Base-by-base conservation (phyloP, 2,113 vertebrate genomes). In the Cyphomyrus discorhynchus region DNA sequence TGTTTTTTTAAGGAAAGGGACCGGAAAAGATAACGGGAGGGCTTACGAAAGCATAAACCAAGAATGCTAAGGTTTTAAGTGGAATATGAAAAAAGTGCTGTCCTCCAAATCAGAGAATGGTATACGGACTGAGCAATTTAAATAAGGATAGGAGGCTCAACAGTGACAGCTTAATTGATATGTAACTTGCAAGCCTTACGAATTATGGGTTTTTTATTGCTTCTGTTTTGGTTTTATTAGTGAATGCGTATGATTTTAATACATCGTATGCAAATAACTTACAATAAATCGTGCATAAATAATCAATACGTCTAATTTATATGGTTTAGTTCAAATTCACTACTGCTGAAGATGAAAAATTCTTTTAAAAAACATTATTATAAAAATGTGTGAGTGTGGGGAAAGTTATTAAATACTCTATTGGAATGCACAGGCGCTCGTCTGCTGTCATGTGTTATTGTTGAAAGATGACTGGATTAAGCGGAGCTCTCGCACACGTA, bases 321-420 rank as follows among this genome's bases (percentile, higher is more conserved):
- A 84, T 3, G 19, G 19, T 19, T 82, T 45, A 46, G 82, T n/a
- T 84, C 11, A 77, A 83, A 9, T 83, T 46, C 24, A n/a, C 19
- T n/a, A 45, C 39, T 46, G 21, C 45, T 84, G 82, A 84, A 84
- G 45, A 84, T 84, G 82, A 47, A 10, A 46, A 84, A 47, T 21
- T 56, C 19, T 46, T 82, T 1, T 8, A 45, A 45, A 82, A 82
- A 27, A 6, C 17, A 3, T 45, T 39, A 15, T 80, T 45, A 31
- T 42, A 45, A 74, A 46, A 83, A 52, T 35, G 50, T 24, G 5
- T 74, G 35, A 62, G 7, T 74, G 15, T 46, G 19, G 31, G 4
- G 87, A 88, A 88, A 88, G 87, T 66, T 88, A 50, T 46, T 27
- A 27, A 58, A 88, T 45, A 88, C 35, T 62, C 39, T 13, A 11